A percentile compares a stretch with the other conserved stretches of the same genome.
phyloP scores from a whole-genome alignment of 2,888 invertebrate species.

The Drosophila picticornis region DNA sequence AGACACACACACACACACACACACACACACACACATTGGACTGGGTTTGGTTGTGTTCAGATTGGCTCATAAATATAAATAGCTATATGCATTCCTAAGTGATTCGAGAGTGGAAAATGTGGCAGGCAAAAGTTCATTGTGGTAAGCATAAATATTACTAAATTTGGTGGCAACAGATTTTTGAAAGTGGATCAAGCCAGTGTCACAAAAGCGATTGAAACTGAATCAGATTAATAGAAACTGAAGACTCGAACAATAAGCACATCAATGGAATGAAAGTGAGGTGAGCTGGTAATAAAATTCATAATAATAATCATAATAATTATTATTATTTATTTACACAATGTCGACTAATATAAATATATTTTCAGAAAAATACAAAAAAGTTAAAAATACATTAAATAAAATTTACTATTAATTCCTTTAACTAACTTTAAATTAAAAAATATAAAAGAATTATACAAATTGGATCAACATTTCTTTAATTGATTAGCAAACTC shows the following conservation, averaged over 20 bases:
- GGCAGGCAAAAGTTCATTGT: constrained; percentile 7
- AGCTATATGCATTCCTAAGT: constrained; percentile 55
- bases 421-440: not conserved
- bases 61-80: constrained; percentile 74
- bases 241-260: not conserved
- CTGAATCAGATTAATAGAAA: not conserved
- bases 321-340: not conserved
- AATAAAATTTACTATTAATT: not conserved
- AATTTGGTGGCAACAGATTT: constrained; percentile 10
- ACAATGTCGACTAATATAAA: not conserved
- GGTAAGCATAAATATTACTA: constrained; percentile 35
- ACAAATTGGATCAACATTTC: not conserved
- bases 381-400: not conserved
- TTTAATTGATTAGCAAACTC: not conserved
- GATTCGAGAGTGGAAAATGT: constrained; percentile 15
- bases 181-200: constrained; percentile 15
- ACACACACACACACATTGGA: not conserved
- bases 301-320: not conserved
- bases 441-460: not conserved
- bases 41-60: not conserved
- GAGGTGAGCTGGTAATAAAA: not conserved
- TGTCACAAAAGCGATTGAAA: not conserved
- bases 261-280: not conserved
- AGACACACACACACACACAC: constrained; percentile 15
- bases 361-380: not conserved